A percentile compares a stretch with the other conserved stretches of the same genome.
These are phyloP conservation scores for Myrmecophaga tridactyla DNA, from an alignment of 2,113 vertebrate genomes.

Conservation along the genomic window DNA sequence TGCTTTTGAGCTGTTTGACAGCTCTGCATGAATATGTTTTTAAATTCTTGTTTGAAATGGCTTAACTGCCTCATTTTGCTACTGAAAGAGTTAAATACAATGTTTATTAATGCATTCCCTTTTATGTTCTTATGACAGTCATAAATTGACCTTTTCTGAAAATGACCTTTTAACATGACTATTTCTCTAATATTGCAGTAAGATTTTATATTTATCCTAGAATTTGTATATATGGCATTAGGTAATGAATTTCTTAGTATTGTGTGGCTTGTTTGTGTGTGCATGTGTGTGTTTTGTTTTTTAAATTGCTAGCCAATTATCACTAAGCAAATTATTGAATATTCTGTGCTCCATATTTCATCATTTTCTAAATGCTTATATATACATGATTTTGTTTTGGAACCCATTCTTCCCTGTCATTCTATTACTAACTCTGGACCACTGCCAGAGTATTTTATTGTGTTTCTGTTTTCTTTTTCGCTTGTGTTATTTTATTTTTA, in stretches of 20 bases:
- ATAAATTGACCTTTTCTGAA: neutral
- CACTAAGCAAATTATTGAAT: neutral
- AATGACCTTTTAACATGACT: neutral
- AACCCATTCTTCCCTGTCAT: neutral
- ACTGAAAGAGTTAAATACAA: neutral
- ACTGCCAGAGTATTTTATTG: neutral
- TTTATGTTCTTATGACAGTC: neutral
- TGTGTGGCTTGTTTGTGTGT: neutral
- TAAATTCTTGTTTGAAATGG: neutral
- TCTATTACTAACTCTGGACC: neutral
- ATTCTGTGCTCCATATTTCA: neutral
- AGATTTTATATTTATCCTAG: neutral
- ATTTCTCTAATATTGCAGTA: neutral
- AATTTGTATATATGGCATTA: neutral
- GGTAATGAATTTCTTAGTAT: neutral
- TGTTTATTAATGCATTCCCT: neutral
- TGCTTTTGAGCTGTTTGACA: neutral
- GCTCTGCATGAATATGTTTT: neutral
- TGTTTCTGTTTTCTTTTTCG: neutral
- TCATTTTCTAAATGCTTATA: neutral
- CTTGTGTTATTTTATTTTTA: neutral
- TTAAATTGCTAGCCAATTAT: neutral
- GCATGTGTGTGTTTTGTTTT: neutral
- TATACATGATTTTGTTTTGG: neutral
- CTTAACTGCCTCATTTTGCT: neutral